Conservation (phyloP, 2,797 vertebrate species). For the Hyperoplus immaculatus region DNA sequence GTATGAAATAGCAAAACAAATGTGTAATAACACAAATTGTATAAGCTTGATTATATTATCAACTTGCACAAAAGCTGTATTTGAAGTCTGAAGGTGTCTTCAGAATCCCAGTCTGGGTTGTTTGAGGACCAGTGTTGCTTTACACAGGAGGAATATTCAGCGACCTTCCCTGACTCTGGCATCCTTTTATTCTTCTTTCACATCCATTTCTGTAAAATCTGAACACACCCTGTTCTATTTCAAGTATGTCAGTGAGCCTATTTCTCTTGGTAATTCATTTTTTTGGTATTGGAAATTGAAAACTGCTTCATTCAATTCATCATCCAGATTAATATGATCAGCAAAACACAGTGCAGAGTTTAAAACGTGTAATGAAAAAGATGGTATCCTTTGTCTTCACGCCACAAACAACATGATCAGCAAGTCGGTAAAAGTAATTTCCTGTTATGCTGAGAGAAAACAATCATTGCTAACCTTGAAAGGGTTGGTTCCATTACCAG, state of each 20-base stretch:
- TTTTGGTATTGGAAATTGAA: background rate
- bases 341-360: background rate
- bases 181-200: background rate
- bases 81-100: background rate
- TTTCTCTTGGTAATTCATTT: background rate
- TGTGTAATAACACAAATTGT: too few species aligned
- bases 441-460: slow-evolving; percentile 4
- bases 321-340: background rate
- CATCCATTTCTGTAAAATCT: background rate
- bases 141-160: background rate
- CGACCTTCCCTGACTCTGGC: background rate
- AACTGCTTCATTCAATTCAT: background rate
- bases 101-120: background rate
- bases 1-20: background rate
- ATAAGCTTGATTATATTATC: background rate
- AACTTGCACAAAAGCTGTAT: background rate
- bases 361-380: background rate
- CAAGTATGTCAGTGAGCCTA: background rate
- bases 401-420: background rate
- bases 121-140: background rate
- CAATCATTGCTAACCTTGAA: background rate
- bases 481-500: background rate
- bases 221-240: background rate
- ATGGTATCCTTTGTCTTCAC: background rate
- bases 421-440: background rate